Percentiles rank a stretch among this genome's conserved stretches.
Conservation (phyloP, 2,113 vertebrate genomes). For the Furnarius figulus region DNA sequence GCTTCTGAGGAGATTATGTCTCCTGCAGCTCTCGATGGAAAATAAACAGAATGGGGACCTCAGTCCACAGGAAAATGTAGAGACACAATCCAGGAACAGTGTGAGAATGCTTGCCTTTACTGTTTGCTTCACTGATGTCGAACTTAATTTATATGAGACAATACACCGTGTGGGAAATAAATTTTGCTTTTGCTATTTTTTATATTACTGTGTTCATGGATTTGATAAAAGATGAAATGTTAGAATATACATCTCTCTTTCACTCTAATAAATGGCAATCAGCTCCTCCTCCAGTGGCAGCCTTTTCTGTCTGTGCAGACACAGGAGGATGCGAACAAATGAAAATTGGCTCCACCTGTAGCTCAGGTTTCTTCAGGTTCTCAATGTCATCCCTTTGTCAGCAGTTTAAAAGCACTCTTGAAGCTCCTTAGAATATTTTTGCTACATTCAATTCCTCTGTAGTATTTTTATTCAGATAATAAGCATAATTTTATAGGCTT, state of each 20-base stretch:
- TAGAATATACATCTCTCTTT: neutral
- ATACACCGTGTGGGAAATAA: neutral
- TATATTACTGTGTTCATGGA: accelerated
- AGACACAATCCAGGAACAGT: neutral
- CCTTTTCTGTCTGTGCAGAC: neutral
- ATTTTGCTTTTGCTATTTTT: neutral
- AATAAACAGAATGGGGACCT: neutral
- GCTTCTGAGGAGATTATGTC: neutral
- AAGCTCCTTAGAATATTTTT: neutral
- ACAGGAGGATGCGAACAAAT: neutral
- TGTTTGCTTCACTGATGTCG: neutral
- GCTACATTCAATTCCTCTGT: neutral
- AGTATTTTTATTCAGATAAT: neutral
- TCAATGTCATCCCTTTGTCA: neutral
- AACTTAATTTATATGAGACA: neutral
- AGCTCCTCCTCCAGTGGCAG: neutral
- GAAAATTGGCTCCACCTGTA: neutral
- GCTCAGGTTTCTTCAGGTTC: neutral
- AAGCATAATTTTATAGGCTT: neutral
- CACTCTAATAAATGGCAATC: neutral
- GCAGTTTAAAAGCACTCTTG: neutral
- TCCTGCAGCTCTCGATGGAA: neutral
- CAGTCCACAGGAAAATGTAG: neutral
- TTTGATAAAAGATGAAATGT: neutral
- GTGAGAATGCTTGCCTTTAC: neutral